Evolutionary conservation across 2,797 vertebrate genomes (phyloP).

Genomic region (Jordanella pulchra): DNA sequence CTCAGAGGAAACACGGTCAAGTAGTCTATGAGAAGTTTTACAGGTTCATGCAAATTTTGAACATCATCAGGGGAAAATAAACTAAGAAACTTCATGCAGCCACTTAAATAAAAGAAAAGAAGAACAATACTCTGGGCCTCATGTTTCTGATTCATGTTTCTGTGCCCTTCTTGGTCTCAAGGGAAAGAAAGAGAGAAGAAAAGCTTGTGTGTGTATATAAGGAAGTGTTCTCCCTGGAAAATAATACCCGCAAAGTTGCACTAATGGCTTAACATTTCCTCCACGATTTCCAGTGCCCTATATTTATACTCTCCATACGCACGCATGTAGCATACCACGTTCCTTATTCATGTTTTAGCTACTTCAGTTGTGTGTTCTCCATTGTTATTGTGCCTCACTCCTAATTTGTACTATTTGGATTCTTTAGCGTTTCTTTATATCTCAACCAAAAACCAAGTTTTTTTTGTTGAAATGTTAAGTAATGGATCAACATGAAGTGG

Average conservation of each 20-base stretch:
- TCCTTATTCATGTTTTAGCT: slow-evolving; percentile 48
- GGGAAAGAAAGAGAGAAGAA: slow-evolving; percentile 25
- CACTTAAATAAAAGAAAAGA: not conserved
- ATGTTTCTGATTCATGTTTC: slow-evolving; percentile 19
- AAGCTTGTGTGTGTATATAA: slow-evolving; percentile 11
- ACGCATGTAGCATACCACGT: slow-evolving; percentile 36
- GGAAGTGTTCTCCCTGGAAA: slow-evolving; percentile 65
- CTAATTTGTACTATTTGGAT: not conserved
- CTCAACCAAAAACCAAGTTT: not conserved
- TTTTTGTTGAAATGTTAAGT: not conserved
- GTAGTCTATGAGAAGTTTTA: slow-evolving; percentile 1
- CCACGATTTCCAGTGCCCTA: slow-evolving; percentile 53
- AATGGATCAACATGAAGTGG: not conserved
- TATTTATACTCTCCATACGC: slow-evolving; percentile 54
- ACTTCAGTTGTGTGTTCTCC: slow-evolving; percentile 54
- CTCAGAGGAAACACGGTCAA: slow-evolving; percentile 35
- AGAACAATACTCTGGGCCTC: slow-evolving; percentile 5
- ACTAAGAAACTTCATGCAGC: not conserved
- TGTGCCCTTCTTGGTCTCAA: slow-evolving; percentile 46
- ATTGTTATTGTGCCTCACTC: slow-evolving; percentile 6
- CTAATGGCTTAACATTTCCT: slow-evolving; percentile 69
- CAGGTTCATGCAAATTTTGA: not conserved
- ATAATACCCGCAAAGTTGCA: slow-evolving; percentile 60
- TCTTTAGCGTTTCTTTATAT: not conserved
- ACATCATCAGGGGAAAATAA: not conserved